Evolutionary conservation across 2,113 vertebrate genomes (phyloP).

Genomic region (Chionomys nivalis): DNA sequence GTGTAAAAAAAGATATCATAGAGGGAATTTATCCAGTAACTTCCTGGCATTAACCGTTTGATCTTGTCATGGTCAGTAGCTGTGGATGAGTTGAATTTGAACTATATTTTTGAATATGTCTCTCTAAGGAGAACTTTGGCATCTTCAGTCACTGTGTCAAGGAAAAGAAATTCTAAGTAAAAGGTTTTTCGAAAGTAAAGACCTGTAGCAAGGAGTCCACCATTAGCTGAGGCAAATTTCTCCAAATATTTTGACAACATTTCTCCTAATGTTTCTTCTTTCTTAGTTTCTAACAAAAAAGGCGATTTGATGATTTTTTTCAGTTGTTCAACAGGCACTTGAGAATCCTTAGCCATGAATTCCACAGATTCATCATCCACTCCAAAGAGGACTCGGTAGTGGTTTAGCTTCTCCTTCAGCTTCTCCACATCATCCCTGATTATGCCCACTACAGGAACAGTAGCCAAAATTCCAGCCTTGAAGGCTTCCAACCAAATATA

Average conservation of each 20-base stretch:
- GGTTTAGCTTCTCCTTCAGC: neutral
- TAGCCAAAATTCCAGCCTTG: neutral
- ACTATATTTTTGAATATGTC: neutral
- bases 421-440: neutral
- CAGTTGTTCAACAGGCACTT: slow-evolving; percentile 4
- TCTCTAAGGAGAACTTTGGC: slow-evolving; percentile 12
- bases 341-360: neutral
- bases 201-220: neutral
- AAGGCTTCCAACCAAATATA: slow-evolving; percentile 54
- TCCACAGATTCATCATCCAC: slow-evolving; percentile 55
- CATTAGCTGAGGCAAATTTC: neutral
- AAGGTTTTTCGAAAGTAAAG: neutral
- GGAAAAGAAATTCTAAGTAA: neutral
- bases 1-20: neutral
- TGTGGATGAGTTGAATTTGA: neutral
- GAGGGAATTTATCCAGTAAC: neutral
- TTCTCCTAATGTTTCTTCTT: neutral
- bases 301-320: neutral
- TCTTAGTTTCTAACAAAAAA: neutral
- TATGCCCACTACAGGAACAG: neutral
- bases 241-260: neutral
- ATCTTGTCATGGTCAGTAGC: neutral
- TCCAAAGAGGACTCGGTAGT: slow-evolving; percentile 39
- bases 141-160: neutral
- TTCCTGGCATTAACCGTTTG: neutral